Percentiles rank a stretch among this genome's conserved stretches.
Conservation (phyloP, 2,797 vertebrate genomes). For the Thamnophis elegans region DNA sequence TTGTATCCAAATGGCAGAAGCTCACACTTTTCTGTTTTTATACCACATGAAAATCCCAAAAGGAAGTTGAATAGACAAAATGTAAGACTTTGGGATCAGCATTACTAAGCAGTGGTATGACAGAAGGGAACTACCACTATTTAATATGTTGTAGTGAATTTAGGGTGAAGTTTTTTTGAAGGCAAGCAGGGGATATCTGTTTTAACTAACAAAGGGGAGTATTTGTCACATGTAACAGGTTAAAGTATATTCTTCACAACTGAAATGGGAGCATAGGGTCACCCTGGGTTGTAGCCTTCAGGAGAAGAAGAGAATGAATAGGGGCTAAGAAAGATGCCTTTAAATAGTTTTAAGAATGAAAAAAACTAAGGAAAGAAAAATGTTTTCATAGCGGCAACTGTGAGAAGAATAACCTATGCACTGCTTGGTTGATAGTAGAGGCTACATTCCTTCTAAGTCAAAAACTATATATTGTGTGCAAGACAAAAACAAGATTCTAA, state of each 20-base stretch:
- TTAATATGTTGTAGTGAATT: not conserved
- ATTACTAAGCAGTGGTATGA: slow-evolving; percentile 15
- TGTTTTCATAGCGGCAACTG: not conserved
- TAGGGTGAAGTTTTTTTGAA: not conserved
- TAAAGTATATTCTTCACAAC: not conserved
- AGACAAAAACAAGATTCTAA: not conserved
- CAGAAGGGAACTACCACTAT: not conserved
- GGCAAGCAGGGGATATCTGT: not conserved
- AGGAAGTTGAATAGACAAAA: slow-evolving; percentile 50
- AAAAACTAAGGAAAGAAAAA: not conserved
- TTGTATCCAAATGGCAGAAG: not conserved
- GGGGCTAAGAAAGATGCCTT: not conserved
- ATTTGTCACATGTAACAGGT: not conserved
- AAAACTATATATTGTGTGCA: not conserved
- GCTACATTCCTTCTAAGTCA: not conserved
- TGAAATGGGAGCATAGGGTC: not conserved
- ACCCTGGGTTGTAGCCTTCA: not conserved
- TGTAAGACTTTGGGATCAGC: slow-evolving; percentile 53
- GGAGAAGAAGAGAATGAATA: not conserved
- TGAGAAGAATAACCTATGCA: not conserved
- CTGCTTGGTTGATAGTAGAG: not conserved
- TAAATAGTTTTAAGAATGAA: too few species aligned
- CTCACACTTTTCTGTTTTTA: slow-evolving; percentile 23
- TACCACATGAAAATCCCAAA: slow-evolving; percentile 34
- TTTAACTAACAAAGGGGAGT: not conserved